phyloP scores from a whole-genome alignment of 2,888 invertebrate species.

The Drosophila colorata region DNA sequence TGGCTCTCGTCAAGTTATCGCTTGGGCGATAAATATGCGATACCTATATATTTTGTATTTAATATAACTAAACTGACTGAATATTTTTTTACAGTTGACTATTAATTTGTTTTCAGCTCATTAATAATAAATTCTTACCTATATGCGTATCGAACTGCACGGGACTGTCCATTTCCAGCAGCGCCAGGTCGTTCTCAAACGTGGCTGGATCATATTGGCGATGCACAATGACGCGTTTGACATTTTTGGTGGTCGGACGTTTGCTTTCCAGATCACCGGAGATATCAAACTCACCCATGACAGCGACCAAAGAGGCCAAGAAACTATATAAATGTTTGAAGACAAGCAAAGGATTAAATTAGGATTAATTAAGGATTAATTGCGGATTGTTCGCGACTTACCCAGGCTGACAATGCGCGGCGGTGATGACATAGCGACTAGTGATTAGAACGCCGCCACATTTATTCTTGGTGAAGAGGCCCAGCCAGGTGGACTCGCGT shows the following conservation, averaged over 20 bases:
- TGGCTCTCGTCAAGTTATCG: background rate
- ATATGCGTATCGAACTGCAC: conserved; percentile 94
- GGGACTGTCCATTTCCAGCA: conserved; percentile 93
- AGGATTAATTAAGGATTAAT: background rate
- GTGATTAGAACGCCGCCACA: conserved; percentile 97
- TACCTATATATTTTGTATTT: background rate
- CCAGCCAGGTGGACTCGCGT: conserved; percentile 96
- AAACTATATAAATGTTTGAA: too few relatives aligned
- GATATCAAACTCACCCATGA: conserved; percentile 96
- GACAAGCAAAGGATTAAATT: background rate
- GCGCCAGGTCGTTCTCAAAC: conserved; percentile 95
- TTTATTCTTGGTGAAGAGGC: conserved; percentile 97
- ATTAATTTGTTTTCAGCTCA: too few relatives aligned
- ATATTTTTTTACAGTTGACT: too few relatives aligned
- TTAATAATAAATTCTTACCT: conserved; percentile 85
- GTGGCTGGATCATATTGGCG: conserved; percentile 95
- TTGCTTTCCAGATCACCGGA: conserved; percentile 93
- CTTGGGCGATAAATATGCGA: background rate
- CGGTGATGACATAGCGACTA: conserved; percentile 94
- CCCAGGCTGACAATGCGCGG: conserved; percentile 98
- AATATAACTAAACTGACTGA: too few relatives aligned
- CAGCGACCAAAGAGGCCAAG: conserved; percentile 94
- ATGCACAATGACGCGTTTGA: conserved; percentile 94
- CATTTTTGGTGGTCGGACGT: conserved; percentile 92
- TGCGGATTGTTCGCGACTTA: conserved; percentile 80